Conservation (phyloP, 2,113 vertebrate genomes). For the Melanocharis versteri region DNA sequence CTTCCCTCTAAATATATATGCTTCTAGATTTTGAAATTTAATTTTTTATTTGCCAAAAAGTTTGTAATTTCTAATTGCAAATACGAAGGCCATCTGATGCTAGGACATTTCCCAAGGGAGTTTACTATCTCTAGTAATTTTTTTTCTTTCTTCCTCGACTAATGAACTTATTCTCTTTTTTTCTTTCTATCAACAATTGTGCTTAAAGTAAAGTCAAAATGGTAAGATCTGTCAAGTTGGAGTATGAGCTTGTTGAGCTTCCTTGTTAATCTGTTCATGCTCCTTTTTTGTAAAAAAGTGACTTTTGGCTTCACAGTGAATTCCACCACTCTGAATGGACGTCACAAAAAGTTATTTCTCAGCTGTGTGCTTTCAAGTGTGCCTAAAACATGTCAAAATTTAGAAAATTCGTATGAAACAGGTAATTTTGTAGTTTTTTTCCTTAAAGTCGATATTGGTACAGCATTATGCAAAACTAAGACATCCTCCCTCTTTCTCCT, state of each 20-base stretch:
- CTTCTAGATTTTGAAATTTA: neutral
- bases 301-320: neutral
- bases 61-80: rapidly evolving
- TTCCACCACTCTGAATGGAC: neutral
- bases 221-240: neutral
- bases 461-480: neutral
- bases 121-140: neutral
- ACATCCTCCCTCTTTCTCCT: rapidly evolving
- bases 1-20: rapidly evolving
- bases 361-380: neutral
- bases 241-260: neutral
- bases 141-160: neutral
- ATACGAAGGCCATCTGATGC: neutral
- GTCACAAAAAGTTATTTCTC: neutral
- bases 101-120: neutral
- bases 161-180: neutral
- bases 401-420: neutral
- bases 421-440: neutral
- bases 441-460: neutral
- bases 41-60: neutral
- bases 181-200: neutral
- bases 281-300: neutral
- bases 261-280: neutral
- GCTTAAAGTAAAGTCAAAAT: neutral
- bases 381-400: neutral